Evolutionary conservation across 2,797 vertebrate species (phyloP).

Genomic region (Anabas testudineus): DNA sequence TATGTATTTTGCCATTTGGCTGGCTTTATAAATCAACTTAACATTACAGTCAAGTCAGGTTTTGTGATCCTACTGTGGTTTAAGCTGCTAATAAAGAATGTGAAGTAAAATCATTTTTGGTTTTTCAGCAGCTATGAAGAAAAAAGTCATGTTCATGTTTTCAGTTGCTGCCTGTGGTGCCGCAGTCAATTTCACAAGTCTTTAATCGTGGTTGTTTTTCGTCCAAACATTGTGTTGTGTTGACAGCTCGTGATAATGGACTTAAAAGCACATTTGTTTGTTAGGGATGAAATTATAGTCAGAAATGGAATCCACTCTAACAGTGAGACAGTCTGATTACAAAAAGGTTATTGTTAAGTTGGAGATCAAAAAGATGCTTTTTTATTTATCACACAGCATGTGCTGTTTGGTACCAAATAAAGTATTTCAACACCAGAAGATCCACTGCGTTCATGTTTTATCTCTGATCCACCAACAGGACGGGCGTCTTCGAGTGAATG

Average conservation of each 20-base stretch:
- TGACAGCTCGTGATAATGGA: slow-evolving; percentile 52
- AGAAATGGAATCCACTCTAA: slow-evolving; percentile 39
- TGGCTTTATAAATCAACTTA: not conserved
- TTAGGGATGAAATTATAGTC: slow-evolving; percentile 36
- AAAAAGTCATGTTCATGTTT: slow-evolving; percentile 13
- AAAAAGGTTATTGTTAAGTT: slow-evolving; percentile 33
- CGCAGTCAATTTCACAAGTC: slow-evolving; percentile 26
- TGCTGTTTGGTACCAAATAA: not conserved
- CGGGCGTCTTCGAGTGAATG: slow-evolving; percentile 94
- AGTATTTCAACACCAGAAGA: not conserved
- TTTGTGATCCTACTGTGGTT: not conserved
- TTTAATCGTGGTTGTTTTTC: slow-evolving; percentile 45
- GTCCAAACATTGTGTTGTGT: slow-evolving; percentile 32
- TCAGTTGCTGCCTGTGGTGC: slow-evolving; percentile 5
- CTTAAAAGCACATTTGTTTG: slow-evolving; percentile 37
- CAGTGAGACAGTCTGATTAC: slow-evolving; percentile 36
- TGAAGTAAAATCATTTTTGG: not conserved
- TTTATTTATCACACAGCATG: not conserved
- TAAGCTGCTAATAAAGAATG: not conserved
- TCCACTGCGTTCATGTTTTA: not conserved
- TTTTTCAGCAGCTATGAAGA: not conserved
- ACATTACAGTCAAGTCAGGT: not conserved
- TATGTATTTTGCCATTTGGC: not conserved
- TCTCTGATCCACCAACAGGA: slow-evolving; percentile 82
- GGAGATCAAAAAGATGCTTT: slow-evolving; percentile 2